phyloP scores from a whole-genome alignment of 2,888 invertebrate species.

The Tenthredo distinguenda region DNA sequence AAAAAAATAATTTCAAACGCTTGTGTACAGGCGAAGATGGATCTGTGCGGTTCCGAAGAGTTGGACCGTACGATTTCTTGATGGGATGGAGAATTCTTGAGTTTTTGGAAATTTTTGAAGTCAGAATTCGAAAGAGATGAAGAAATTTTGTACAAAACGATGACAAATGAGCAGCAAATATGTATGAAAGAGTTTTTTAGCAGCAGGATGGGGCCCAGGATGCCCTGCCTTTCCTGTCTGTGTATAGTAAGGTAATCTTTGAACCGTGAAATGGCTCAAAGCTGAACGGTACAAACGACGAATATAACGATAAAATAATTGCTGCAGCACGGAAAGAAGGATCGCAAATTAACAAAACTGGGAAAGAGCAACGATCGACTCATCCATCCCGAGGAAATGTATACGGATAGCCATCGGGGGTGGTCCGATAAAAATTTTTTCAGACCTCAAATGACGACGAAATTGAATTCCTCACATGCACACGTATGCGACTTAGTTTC shows the following conservation, averaged over 20 bases:
- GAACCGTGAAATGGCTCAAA: slow-evolving; percentile 30
- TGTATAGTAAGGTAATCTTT: background rate
- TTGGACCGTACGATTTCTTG: background rate
- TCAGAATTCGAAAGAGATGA: background rate
- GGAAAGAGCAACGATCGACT: background rate
- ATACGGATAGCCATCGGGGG: background rate
- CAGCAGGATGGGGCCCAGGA: background rate
- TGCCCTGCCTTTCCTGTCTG: slow-evolving; percentile 43
- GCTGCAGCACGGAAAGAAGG: background rate
- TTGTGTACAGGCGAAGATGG: background rate
- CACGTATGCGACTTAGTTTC: background rate
- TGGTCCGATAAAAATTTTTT: too few relatives aligned
- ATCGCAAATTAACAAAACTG: background rate
- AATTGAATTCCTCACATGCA: too few relatives aligned
- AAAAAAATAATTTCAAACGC: background rate
- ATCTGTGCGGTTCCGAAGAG: background rate
- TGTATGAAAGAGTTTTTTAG: background rate
- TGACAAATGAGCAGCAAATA: background rate
- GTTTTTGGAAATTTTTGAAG: too few relatives aligned
- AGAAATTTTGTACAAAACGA: background rate
- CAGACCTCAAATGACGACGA: too few relatives aligned
- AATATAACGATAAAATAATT: background rate
- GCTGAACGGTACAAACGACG: background rate
- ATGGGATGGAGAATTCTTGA: too few relatives aligned
- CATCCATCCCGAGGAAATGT: background rate